These are phyloP conservation scores for Cololabis saira DNA, from an alignment of 2,113 vertebrate genomes.

Conservation along the genomic window DNA sequence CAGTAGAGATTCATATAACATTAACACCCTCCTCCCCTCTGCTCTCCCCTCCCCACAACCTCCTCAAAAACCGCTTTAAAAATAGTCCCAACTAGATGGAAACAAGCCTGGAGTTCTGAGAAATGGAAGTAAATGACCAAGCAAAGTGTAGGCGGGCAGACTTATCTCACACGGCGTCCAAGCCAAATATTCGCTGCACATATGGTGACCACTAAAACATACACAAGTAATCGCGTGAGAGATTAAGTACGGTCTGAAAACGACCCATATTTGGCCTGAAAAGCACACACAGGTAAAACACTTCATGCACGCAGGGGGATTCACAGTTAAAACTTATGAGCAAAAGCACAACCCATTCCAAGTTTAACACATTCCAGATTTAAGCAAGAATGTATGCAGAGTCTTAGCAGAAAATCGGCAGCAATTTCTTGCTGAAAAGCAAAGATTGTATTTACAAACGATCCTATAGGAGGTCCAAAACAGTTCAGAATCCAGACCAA, in stretches of 20 bases:
- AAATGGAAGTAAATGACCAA: conserved; percentile 60
- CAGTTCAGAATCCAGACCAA: conserved; percentile 6
- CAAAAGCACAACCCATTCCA: conserved; percentile 2
- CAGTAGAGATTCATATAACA: conserved; percentile 73
- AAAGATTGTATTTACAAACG: conserved; percentile 5
- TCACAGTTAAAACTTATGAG: too few species aligned
- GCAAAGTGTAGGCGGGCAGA: conserved; percentile 56
- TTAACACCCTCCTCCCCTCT: conserved; percentile 42
- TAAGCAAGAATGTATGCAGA: conserved; percentile 22
- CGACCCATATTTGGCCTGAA: neutral
- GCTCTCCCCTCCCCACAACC: conserved; percentile 31
- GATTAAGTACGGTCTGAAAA: conserved; percentile 1
- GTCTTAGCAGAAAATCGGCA: conserved; percentile 33
- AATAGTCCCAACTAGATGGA: conserved; percentile 74
- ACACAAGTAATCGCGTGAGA: conserved; percentile 45
- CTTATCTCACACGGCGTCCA: conserved; percentile 57
- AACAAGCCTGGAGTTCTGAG: conserved; percentile 72
- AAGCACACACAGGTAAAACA: conserved; percentile 21
- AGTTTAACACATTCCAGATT: conserved; percentile 46
- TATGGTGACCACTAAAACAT: conserved; percentile 54
- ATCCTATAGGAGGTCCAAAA: neutral
- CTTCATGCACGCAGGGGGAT: neutral
- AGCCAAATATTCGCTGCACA: conserved; percentile 63
- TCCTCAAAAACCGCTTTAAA: conserved; percentile 67
- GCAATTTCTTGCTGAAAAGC: too few species aligned